Conservation (phyloP, 30 jellyfish, hydroid and myxozoan species). For the Aurelia aurita region DNA sequence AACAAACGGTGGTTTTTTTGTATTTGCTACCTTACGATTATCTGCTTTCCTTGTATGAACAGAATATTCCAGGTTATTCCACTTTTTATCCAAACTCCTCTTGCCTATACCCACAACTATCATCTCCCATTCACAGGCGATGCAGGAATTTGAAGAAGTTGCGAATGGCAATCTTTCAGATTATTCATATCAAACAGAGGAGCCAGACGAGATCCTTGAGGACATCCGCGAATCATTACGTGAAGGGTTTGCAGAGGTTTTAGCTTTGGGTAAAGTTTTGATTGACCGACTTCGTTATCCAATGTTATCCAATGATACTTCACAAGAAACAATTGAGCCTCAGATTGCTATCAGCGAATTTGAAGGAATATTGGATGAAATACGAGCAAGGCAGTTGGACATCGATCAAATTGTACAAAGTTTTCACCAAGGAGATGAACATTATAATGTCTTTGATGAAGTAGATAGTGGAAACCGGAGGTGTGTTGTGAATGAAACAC, state of each 20-base stretch:
- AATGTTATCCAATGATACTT: constrained; percentile 16
- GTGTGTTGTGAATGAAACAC: constrained; percentile 9
- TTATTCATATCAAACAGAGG: constrained; percentile 18
- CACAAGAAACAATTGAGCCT: constrained; percentile 8
- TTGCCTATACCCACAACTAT: too few relatives aligned
- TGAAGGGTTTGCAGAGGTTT: constrained; percentile 62
- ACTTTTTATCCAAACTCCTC: too few relatives aligned
- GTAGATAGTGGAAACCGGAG: background rate
- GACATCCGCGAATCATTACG: constrained; percentile 58
- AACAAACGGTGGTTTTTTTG: too few relatives aligned
- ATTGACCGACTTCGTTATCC: constrained; percentile 46
- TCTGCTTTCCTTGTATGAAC: too few relatives aligned
- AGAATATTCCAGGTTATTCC: too few relatives aligned
- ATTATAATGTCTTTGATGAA: background rate
- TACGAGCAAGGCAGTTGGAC: constrained; percentile 26
- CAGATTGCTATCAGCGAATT: constrained; percentile 32
- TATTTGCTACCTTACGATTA: too few relatives aligned
- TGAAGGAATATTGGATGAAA: constrained; percentile 35
- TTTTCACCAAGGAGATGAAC: constrained; percentile 1
- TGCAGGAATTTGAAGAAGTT: constrained; percentile 38
- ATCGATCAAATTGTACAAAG: constrained; percentile 31
- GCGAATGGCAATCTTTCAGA: constrained; percentile 19
- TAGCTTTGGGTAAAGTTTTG: constrained; percentile 60
- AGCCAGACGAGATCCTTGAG: constrained; percentile 30
- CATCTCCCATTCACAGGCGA: constrained; percentile 21